These are phyloP conservation scores for Phylloscopus collybita DNA, from an alignment of 2,797 vertebrate genomes.

Conservation along the genomic window DNA sequence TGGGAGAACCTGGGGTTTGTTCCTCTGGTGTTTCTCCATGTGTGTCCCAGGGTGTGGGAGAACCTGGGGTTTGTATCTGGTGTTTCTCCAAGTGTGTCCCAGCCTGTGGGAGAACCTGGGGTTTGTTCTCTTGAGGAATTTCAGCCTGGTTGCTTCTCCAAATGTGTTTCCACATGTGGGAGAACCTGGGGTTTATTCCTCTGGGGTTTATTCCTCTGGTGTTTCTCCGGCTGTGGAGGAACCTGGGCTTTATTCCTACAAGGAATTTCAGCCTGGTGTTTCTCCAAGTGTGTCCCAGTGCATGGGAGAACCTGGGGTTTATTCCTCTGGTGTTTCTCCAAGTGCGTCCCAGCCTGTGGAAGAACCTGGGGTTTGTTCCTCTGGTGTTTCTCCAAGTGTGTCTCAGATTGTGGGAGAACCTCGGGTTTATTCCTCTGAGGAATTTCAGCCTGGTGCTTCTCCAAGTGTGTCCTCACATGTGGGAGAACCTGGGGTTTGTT, in stretches of 20 bases:
- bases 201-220: neutral
- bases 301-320: fast-evolving
- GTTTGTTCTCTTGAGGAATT: too few relatives aligned
- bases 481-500: neutral
- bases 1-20: too few relatives aligned
- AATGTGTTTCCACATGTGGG: too few relatives aligned
- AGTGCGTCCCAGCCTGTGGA: fast-evolving
- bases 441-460: too few relatives aligned
- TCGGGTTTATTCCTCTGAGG: neutral
- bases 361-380: neutral
- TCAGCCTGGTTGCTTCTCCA: too few relatives aligned
- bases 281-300: fast-evolving
- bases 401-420: fast-evolving
- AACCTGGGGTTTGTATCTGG: too few relatives aligned
- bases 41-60: too few relatives aligned
- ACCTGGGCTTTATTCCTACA: neutral
- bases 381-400: neutral
- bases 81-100: too few relatives aligned
- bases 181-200: neutral
- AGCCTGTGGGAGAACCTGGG: too few relatives aligned
- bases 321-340: neutral
- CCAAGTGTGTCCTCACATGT: fast-evolving
- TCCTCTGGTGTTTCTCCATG: too few relatives aligned
- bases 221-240: neutral
- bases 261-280: neutral